phyloP scores from a whole-genome alignment of 2,113 vertebrate species.

The Hemiscyllium ocellatum region DNA sequence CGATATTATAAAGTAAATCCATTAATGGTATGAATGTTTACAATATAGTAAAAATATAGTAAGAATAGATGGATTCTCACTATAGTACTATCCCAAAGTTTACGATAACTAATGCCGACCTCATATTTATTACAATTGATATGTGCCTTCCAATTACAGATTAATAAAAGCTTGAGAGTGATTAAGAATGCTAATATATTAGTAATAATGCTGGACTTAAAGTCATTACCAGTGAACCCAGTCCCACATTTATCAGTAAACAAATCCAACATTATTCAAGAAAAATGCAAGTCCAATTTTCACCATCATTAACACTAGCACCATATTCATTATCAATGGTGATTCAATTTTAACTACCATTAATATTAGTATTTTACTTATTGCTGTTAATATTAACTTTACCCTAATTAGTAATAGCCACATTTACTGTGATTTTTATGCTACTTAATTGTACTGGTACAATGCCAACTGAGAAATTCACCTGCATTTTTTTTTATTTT shows the following conservation, averaged over 20 bases:
- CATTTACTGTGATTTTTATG: not conserved
- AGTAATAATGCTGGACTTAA: not conserved
- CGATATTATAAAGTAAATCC: not conserved
- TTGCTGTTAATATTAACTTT: not conserved
- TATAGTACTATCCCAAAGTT: not conserved
- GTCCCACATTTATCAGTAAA: too few species aligned
- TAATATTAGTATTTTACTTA: not conserved
- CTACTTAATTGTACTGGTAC: not conserved
- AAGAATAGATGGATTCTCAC: not conserved
- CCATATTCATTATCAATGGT: not conserved
- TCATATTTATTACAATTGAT: not conserved
- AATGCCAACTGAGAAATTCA: not conserved
- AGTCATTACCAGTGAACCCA: not conserved
- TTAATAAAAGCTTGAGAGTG: not conserved
- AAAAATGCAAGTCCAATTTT: not conserved
- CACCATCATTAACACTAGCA: not conserved
- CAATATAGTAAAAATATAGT: not conserved
- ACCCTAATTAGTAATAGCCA: not conserved
- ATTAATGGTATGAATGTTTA: not conserved
- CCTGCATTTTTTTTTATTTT: constrained; percentile 12
- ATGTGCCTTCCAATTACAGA: not conserved
- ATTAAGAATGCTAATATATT: not conserved
- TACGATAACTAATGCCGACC: not conserved
- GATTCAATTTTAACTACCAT: not conserved
- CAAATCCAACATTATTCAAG: not conserved